phyloP scores from a whole-genome alignment of 2,113 vertebrate species.

The Cettia cetti region DNA sequence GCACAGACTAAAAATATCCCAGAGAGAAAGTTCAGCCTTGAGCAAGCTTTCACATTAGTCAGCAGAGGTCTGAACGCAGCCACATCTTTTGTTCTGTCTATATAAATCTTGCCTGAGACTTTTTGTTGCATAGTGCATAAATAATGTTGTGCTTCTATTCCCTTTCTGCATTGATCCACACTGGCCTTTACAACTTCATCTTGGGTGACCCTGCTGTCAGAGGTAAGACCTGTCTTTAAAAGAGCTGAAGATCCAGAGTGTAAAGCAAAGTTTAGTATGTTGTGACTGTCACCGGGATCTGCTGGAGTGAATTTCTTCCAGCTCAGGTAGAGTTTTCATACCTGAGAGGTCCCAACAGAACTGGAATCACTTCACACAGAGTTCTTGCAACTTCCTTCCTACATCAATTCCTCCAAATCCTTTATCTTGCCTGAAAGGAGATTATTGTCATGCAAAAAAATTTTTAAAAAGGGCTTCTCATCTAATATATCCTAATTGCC shows the following conservation, averaged over 20 bases:
- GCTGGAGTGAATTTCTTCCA: background rate
- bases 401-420: background rate
- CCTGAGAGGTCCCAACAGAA: background rate
- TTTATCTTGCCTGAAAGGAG: background rate
- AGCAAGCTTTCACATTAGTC: background rate
- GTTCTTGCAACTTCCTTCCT: background rate
- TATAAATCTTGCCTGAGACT: background rate
- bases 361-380: background rate
- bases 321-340: background rate
- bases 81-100: background rate
- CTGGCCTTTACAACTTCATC: constrained; percentile 24
- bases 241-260: background rate
- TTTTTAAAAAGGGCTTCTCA: background rate
- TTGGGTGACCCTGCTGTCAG: background rate
- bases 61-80: background rate
- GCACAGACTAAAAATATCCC: background rate
- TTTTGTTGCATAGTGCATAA: background rate
- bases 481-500: constrained; percentile 59
- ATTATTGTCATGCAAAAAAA: background rate
- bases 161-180: background rate
- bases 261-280: background rate
- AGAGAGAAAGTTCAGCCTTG: background rate
- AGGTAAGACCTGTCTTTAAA: background rate
- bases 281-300: background rate
- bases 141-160: background rate